These are phyloP conservation scores for Tetramorium parvispinum DNA, from an alignment of 1,140 invertebrate species.

Conservation along the genomic window DNA sequence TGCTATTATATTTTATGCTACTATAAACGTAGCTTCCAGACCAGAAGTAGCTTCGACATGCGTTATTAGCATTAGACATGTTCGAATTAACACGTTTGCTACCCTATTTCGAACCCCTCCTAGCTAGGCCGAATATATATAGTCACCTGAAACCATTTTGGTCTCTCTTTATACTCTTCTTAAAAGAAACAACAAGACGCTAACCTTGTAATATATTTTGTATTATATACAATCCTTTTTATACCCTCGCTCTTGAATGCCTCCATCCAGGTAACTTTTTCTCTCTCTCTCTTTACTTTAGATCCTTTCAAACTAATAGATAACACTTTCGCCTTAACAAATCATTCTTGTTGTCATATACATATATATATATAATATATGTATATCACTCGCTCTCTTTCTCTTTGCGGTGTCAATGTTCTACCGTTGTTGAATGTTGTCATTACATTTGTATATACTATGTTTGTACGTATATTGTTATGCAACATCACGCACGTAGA, in stretches of 20 bases:
- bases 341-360: conserved; percentile 65
- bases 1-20: neutral
- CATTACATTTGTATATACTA: conserved; percentile 63
- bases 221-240: conserved; percentile 80
- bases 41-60: conserved; percentile 73
- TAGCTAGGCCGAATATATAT: conserved; percentile 79
- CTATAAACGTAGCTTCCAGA: conserved; percentile 12
- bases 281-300: conserved; percentile 79
- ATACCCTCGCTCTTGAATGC: conserved; percentile 80
- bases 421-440: conserved; percentile 64
- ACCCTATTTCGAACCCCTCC: conserved; percentile 74
- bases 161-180: conserved; percentile 73
- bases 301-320: conserved; percentile 74
- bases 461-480: conserved; percentile 61
- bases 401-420: conserved; percentile 54
- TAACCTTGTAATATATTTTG: conserved; percentile 79
- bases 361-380: neutral
- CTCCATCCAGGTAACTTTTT: conserved; percentile 81
- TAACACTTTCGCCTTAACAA: conserved; percentile 66
- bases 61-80: conserved; percentile 78
- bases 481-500: conserved; percentile 65
- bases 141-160: conserved; percentile 74
- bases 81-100: conserved; percentile 80
- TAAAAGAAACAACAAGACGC: conserved; percentile 69
- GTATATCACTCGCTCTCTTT: conserved; percentile 45